Base-by-base conservation (phyloP, 2,888 invertebrate species). In the Tenthredo scrophulariae region DNA sequence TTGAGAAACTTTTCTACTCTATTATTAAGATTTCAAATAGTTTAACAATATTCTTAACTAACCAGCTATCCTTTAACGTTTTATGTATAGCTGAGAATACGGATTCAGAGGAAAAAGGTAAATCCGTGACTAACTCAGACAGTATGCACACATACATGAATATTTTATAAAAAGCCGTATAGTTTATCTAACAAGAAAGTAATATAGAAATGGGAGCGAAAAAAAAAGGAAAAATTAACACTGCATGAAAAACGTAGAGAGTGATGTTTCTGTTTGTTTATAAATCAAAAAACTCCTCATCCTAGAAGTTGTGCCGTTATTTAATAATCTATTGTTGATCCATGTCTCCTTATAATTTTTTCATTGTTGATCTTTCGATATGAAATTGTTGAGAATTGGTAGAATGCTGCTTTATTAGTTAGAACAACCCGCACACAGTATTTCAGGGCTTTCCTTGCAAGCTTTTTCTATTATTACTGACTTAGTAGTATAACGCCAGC, bases 101-200 rank as follows among this genome's bases (percentile, higher is more conserved):
- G 91, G 92, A 93, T 88, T 91, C 93, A 75, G 92, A 93, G 86
- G 92, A 93, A 86, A 89, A 92, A 94, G 94, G 94, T 94, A 94
- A 90, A 88, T 86, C 87, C 85, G 86, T 87, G 86, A 50, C 74
- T 84, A 85, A 72, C 75, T 77, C 37, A 74, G 18, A 58, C 22
- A n/a, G 9, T 33, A 10, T 33, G 13, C 13, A 2, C 13, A 26
- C 4, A 37, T 22, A 1, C 10, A 62, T 33, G n/a, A 54, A 75
- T 84, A 26, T 22, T 83, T 58, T 9, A 33, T 58, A 33, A 58
- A 79, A 54, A 26, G 26, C 58, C 18, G 79, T 58, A n/a, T 54
- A 37, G 40, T n/a, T 37, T 72, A 6, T 46, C 3, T 37, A 29
- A n/a, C 40, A 18, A 40, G 2, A 18, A 37, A 9, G 22, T 83